phyloP scores from a whole-genome alignment of 1,140 invertebrate species.

The Heliothis virescens region DNA sequence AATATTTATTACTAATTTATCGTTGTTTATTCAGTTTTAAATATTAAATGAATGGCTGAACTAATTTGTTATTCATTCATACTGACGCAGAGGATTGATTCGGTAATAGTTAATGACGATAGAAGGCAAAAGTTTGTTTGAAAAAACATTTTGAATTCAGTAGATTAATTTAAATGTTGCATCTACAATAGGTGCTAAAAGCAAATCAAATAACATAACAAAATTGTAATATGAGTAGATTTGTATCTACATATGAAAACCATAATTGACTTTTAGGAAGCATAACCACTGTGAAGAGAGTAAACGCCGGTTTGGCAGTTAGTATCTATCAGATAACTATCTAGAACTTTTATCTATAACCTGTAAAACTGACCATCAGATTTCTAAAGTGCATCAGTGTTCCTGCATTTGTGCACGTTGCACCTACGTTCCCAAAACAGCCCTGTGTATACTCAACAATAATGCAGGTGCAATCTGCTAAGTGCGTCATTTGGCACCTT shows the following conservation, averaged over 20 bases:
- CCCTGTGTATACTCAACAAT: not conserved
- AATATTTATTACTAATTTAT: not conserved
- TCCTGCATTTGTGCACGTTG: not conserved
- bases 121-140: too few relatives aligned
- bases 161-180: too few relatives aligned
- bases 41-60: not conserved
- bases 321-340: too few relatives aligned
- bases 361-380: too few relatives aligned
- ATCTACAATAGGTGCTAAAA: not conserved
- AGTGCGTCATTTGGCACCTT: not conserved
- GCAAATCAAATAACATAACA: not conserved
- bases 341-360: too few relatives aligned
- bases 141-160: too few relatives aligned
- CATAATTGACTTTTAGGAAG: too few relatives aligned
- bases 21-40: not conserved
- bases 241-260: too few relatives aligned
- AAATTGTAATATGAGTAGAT: not conserved
- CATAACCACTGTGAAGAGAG: too few relatives aligned
- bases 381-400: not conserved
- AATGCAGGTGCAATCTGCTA: not conserved
- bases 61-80: not conserved
- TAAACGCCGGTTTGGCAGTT: too few relatives aligned
- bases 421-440: not conserved
- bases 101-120: not conserved
- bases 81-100: not conserved